Percentiles rank a stretch among this genome's conserved stretches.
phyloP scores from a whole-genome alignment of 2,888 invertebrate species.

The Mayetiola destructor region DNA sequence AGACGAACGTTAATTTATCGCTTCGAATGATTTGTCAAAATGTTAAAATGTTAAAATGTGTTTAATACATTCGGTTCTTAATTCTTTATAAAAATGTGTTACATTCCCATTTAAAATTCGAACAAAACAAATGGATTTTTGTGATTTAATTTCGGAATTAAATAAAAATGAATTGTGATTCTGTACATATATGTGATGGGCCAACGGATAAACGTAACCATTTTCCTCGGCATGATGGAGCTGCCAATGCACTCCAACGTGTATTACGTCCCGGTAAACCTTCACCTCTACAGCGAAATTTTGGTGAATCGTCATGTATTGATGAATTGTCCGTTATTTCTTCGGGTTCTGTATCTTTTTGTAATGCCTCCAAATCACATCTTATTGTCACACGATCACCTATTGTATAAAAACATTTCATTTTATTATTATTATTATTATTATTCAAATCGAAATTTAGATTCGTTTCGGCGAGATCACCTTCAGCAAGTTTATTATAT shows the following conservation, averaged over 20 bases:
- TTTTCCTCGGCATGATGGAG: constrained; percentile 79
- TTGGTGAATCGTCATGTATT: constrained; percentile 20
- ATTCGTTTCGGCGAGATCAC: too few species aligned
- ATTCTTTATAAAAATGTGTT: too few species aligned
- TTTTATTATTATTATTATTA: background rate
- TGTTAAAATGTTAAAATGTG: too few species aligned
- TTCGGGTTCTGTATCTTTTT: constrained; percentile 29
- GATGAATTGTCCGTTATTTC: constrained; percentile 22
- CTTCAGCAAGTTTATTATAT: constrained; percentile 59
- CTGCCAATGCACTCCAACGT: constrained; percentile 68
- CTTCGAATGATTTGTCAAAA: too few species aligned
- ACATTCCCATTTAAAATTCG: background rate
- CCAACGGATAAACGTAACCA: constrained; percentile 52
- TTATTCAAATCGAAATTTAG: background rate
- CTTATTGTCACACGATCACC: constrained; percentile 65
- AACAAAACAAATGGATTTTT: background rate
- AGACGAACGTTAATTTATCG: too few species aligned
- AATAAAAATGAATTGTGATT: constrained; percentile 34
- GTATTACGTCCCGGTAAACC: constrained; percentile 62
- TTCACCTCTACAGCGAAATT: constrained; percentile 59
- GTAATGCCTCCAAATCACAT: constrained; percentile 69
- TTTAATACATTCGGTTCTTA: too few species aligned
- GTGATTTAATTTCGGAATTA: constrained; percentile 22
- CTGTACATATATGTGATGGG: constrained; percentile 33
- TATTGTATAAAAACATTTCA: constrained; percentile 26